A percentile compares a stretch with the other conserved stretches of the same genome.
Conservation (phyloP, 2,888 invertebrate species). For the Microplitis deprimator region DNA sequence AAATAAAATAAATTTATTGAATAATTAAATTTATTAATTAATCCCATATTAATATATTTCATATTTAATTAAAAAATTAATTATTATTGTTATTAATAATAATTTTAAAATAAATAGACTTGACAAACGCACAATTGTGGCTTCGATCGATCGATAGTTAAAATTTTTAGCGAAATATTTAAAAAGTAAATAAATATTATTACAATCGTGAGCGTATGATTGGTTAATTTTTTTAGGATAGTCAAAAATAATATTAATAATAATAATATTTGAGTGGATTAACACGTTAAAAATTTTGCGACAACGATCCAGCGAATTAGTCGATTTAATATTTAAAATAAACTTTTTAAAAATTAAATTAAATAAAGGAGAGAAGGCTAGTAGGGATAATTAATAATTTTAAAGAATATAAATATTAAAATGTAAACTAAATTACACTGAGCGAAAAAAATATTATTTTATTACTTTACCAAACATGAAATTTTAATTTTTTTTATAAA, state of each 20-base stretch:
- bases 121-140: conserved; percentile 23
- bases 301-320: neutral
- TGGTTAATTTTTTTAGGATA: conserved; percentile 21
- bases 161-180: conserved; percentile 32
- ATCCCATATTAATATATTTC: too few species aligned
- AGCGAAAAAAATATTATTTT: too few species aligned
- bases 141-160: conserved; percentile 31
- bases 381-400: neutral
- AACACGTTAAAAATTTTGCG: neutral
- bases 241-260: neutral
- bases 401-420: neutral
- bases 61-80: too few species aligned
- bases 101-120: too few species aligned
- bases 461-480: too few species aligned
- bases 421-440: too few species aligned
- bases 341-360: too few species aligned
- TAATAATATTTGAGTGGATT: neutral
- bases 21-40: too few species aligned
- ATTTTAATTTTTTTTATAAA: too few species aligned
- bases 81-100: too few species aligned
- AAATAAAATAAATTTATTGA: too few species aligned
- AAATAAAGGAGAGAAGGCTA: neutral
- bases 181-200: conserved; percentile 10
- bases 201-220: conserved; percentile 15
- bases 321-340: neutral